phyloP scores from a whole-genome alignment of 2,888 invertebrate genomes.

The Gryllus longicercus region DNA sequence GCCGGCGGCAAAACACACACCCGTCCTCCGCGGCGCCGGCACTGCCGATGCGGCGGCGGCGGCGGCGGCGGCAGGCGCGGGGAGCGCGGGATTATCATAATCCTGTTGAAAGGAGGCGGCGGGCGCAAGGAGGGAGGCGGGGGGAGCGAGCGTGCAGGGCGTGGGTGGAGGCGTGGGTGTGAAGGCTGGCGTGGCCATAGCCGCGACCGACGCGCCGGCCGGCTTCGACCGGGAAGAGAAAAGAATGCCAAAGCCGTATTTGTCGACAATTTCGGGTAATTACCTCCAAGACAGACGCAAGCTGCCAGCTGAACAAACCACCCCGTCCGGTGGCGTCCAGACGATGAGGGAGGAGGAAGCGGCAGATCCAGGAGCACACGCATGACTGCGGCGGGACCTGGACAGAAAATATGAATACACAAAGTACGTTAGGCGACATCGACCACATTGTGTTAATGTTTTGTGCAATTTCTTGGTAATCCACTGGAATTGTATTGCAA shows the following conservation, averaged over 20 bases:
- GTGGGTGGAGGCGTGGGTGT: too few species aligned
- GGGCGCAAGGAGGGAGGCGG: neutral
- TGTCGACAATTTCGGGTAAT: neutral
- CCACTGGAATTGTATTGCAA: too few species aligned
- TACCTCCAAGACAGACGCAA: neutral
- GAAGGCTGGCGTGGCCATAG: too few species aligned
- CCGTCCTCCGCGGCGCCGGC: neutral
- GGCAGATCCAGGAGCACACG: neutral
- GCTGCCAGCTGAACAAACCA: neutral
- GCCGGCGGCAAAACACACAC: conserved; percentile 3
- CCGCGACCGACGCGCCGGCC: neutral
- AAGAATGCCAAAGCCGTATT: conserved; percentile 17
- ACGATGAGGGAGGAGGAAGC: too few species aligned
- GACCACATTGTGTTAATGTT: too few species aligned
- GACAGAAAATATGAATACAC: neutral
- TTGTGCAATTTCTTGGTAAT: too few species aligned
- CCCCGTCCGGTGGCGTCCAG: neutral
- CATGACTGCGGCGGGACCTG: neutral
- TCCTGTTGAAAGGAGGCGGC: conserved; percentile 3
- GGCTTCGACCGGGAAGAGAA: conserved; percentile 1
- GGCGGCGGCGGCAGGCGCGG: neutral
- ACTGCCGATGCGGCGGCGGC: neutral
- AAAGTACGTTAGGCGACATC: too few species aligned
- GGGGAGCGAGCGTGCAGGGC: too few species aligned
- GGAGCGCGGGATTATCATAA: conserved; percentile 1